Conservation (phyloP, 1,140 invertebrate genomes). For the Lerema accius region DNA sequence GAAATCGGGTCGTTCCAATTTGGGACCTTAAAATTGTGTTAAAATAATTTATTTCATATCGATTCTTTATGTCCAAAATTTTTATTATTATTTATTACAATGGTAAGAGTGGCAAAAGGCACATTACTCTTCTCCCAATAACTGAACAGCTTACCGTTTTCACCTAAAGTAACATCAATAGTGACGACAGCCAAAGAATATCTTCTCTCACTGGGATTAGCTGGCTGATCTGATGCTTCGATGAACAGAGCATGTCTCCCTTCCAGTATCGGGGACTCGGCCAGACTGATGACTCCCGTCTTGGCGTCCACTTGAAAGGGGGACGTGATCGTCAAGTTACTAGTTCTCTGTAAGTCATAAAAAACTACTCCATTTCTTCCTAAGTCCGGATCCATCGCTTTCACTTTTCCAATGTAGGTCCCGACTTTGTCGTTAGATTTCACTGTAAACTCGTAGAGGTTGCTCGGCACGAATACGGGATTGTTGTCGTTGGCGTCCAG, state of each 20-base stretch:
- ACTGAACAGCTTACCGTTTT: conserved; percentile 78
- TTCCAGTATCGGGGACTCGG: conserved; percentile 85
- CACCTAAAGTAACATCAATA: conserved; percentile 85
- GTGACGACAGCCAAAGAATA: conserved; percentile 93
- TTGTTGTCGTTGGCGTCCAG: conserved; percentile 95
- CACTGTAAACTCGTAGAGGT: conserved; percentile 90
- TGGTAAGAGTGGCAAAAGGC: too few species aligned
- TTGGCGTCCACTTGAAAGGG: conserved; percentile 89
- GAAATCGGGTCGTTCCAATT: conserved; percentile 88
- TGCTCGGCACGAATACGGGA: conserved; percentile 91
- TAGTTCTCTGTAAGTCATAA: conserved; percentile 89
- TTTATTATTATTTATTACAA: too few species aligned
- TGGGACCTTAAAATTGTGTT: conserved; percentile 62
- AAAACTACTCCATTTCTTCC: conserved; percentile 90
- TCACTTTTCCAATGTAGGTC: conserved; percentile 88
- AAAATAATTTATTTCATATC: conserved; percentile 18
- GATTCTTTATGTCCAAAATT: too few species aligned
- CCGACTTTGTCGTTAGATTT: conserved; percentile 86
- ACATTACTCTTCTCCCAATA: conserved; percentile 3
- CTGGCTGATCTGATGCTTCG: conserved; percentile 91
- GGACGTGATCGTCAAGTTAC: conserved; percentile 85
- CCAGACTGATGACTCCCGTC: conserved; percentile 88
- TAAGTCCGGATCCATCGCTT: conserved; percentile 91
- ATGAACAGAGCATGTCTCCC: conserved; percentile 91
- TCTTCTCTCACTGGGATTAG: conserved; percentile 90